Base-by-base conservation (phyloP, 2,888 invertebrate genomes). In the Erebia ligea region DNA sequence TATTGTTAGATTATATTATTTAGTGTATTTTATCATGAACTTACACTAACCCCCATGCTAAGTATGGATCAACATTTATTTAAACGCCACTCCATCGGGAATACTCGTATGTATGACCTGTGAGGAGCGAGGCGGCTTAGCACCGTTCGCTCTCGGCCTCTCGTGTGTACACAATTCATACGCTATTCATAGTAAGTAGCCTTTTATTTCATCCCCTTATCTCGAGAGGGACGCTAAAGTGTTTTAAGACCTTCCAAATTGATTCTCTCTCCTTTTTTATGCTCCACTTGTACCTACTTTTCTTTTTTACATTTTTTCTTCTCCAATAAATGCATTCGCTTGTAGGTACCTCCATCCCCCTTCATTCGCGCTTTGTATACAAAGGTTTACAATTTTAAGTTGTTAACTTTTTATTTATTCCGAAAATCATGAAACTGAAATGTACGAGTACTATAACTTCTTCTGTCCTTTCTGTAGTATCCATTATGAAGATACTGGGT, bases 191-290 rank as follows among this genome's bases (percentile, higher is more conserved):
- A 70, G 70, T 66, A 68, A 70, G 72, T 54, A 69, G 67, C 69
- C 63, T 70, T 70, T 70, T 63, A 57, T 67, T 70, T 63, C 68
- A 59, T 52, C 69, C 70, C 72, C 73, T 73, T 56, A 63, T 56
- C 68, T 65, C 54, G 64, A 52, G 72, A 72, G 73, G 74, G 69
- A 59, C 54, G 70, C 48, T 57, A 64, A 68, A 73, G 69, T 70
- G 74, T 74, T 74, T 74, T 74, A 74, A 74, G 73, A 67, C 70
- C 65, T 69, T 72, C 72, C 67, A 69, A 74, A 74, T 74, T 74
- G 73, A 72, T 74, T 73, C 73, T 52, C 72, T 70, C 61, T 69
- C 70, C 67, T 70, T 54, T 67, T 59, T 67, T 40, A 58, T 58
- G 52, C 59, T 52, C 59, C 61, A 61, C 25, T 64, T 62, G 62